Evolutionary conservation across 2,797 vertebrate genomes (phyloP), one percentile per base, ranked within the genome.

Genomic region (Pangasius sanitwongsei): DNA sequence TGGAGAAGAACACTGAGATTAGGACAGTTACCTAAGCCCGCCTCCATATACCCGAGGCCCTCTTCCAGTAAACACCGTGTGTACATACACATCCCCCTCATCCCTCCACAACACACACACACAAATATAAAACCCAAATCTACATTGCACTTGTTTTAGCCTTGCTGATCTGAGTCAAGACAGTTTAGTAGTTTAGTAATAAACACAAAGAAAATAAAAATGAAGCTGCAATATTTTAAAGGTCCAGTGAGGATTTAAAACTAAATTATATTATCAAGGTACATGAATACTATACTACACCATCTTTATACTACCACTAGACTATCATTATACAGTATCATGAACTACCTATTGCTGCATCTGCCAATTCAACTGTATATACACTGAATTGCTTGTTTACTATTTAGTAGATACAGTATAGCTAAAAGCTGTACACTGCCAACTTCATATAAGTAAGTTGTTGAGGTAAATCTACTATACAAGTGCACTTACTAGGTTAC

Each of bases 51-150:
- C 50, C 53, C 6, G 11, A 57, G 6, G 65, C 50, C 84, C 88
- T 72, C 37, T 89, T 86, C 53, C 63, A 72, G 88, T 86, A 87
- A 87, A 87, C 31, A 55, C 61, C 0, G 9, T 9, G 37, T 50
- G 77, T 31, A 82, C 70, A 84, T 23, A 89, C 50, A 57, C 25
- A 77, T 16, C 28, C 57, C 48, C 63, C 59, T 7, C 57, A 8
- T 28, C 59, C 34, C 80, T 61, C 34, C 34, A 57, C 37, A 34
- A 20, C 78, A 59, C 65, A 61, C 31, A 72, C 37, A 81, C 7
- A 65, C 41, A 78, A 8, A 44, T 6, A 13, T 23, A 9, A 57
- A 28, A 28, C 12, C 11, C 75, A 81, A 34, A 41, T 74, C 18
- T 15, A 69, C 31, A 12, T 12, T 48, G 53, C 53, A 55, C 50